Conservation (phyloP, 2,113 vertebrate genomes). For the Anhinga anhinga region DNA sequence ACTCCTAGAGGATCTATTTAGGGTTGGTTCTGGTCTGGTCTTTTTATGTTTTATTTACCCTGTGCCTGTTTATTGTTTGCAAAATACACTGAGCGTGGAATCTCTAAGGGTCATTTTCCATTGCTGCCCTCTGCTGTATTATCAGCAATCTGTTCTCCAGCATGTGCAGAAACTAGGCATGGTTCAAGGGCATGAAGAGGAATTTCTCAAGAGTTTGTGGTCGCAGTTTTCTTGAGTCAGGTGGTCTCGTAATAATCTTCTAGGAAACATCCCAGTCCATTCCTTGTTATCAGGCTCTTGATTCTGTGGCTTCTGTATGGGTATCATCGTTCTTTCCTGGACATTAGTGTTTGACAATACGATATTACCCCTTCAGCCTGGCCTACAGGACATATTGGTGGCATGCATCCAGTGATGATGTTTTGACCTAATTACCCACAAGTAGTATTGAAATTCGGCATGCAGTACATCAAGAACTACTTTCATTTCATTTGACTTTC, state of each 20-base stretch:
- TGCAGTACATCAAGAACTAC: neutral
- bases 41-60: conserved; percentile 56
- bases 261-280: neutral
- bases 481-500: conserved; percentile 34
- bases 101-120: conserved; percentile 34
- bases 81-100: conserved; percentile 1
- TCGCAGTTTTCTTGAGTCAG: neutral
- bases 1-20: conserved; percentile 42
- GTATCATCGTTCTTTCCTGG: neutral
- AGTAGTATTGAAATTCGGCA: neutral
- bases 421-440: neutral
- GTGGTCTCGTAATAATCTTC: neutral
- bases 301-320: neutral
- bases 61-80: conserved; percentile 23
- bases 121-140: conserved; percentile 30
- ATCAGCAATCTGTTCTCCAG: conserved; percentile 19
- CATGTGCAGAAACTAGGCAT: neutral
- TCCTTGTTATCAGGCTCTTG: neutral
- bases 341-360: neutral
- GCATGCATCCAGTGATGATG: neutral
- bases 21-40: conserved; percentile 1
- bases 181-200: neutral
- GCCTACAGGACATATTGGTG: fast-evolving
- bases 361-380: neutral
- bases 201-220: neutral